Base-by-base conservation (phyloP, 1,140 invertebrate species). In the Berghia stephanieae region DNA sequence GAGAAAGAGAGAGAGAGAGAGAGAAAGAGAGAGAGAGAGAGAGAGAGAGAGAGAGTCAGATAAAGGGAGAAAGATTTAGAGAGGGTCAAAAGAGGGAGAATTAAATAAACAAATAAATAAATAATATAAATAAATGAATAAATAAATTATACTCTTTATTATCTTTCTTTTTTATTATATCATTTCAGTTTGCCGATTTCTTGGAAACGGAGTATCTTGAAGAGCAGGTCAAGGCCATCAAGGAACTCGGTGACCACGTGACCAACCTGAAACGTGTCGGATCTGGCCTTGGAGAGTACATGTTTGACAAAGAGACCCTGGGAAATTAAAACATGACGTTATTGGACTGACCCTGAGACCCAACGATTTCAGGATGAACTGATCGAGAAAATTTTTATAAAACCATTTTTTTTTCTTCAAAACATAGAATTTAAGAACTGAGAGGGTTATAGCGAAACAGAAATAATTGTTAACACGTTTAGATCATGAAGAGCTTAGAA, bases 141-240 rank as follows among this genome's bases (percentile, higher is more conserved):
- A 4, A 57, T 10, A 36, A 8, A 34, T 21, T 24, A 27, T 70
- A 46, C 40, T 44, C 4, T 70, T 10, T 4, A 43, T 46, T 16
- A 70, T n/a, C n/a, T 40, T n/a, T 21, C 10, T 1, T 36, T 69
- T 74, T 38, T 21, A 55, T 38, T 49, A 21, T 55, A 13, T 74
- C 71, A n/a, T 31, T 36, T 24, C 55, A 66, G 55, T 63, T 78
- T 49, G 68, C 69, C 27, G 69, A 72, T 43, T 72, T 72, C 55
- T 52, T 70, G 66, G 66, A 77, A 52, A 21, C 60, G n/a, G 67
- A 77, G 36, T 93, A 88, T 86, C 86, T 93, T 76, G 87, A 90
- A 63, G 92, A 93, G 78, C 92, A 93, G 86, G 92, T 93, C 13
- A 89, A 92, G 69, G 87, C 91, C 40, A 93, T 93, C 78, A 92